A percentile compares a stretch with the other conserved stretches of the same genome.
Evolutionary conservation across 1,140 invertebrate genomes (phyloP).

Genomic region (Trichomalopsis sarcophagae): DNA sequence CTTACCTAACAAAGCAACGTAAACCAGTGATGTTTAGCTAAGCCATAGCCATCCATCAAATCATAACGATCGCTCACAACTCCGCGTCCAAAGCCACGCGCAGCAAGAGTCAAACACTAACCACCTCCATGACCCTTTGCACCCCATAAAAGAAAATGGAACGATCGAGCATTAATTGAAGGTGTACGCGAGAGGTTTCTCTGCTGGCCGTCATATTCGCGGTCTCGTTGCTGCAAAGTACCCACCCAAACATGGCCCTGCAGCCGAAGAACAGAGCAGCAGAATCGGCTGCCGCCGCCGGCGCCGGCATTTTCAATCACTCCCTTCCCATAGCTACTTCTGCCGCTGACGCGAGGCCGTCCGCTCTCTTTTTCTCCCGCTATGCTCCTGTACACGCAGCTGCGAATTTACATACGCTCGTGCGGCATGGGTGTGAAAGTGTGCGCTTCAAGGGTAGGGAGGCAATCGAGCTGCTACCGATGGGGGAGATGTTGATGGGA

Average conservation of each 20-base stretch:
- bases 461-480: background rate
- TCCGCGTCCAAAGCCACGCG: too few species aligned
- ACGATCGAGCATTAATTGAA: background rate
- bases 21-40: too few species aligned
- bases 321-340: conserved; percentile 14
- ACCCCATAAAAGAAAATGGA: conserved; percentile 39
- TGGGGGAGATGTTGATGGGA: conserved; percentile 18
- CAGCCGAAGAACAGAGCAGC: background rate
- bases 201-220: background rate
- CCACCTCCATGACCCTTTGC: too few species aligned
- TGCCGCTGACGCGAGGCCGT: background rate
- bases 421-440: background rate
- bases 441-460: background rate
- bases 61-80: too few species aligned
- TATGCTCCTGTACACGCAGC: background rate
- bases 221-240: background rate
- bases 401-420: conserved; percentile 3
- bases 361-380: background rate
- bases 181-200: background rate
- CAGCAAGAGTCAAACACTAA: too few species aligned
- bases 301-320: conserved; percentile 51
- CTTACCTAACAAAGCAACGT: too few species aligned
- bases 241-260: conserved; percentile 50
- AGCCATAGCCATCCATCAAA: too few species aligned
- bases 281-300: conserved; percentile 40